Evolutionary conservation across 2,888 invertebrate species (phyloP), one percentile per base, ranked within the genome.

Genomic region (Pseudococcus jackbeardsleyi): DNA sequence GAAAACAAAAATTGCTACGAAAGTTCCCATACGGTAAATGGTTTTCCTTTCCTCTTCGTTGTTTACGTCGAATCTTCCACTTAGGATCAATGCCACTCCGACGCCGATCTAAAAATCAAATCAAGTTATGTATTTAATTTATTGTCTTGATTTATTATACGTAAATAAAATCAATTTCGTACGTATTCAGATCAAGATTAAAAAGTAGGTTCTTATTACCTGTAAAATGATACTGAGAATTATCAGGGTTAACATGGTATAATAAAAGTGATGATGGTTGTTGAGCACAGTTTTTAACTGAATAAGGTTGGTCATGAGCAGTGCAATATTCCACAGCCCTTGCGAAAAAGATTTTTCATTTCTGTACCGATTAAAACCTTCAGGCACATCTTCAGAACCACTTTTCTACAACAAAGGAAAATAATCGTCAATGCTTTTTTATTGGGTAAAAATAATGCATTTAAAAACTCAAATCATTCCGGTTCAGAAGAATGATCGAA

Each of bases 271-370:
- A 92, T 91, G 92, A 85, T 93, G 94, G 0, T 94, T 94, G 91
- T 96, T 96, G 88, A 96, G 91, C 39, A 97, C 95, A 91, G 96
- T 96, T 90, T 96, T 94, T 89, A 97, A 93, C 91, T 97, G 97
- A 92, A 96, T 96, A 2, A 96, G 96, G 92, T 97, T 97, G 0
- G 97, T 96, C 0, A 96, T 96, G 77, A 97, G 93, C 48, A 97
- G 92, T 0, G 97, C 97, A 90, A 97, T 92, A 91, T 97, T 96
- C 96, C 97, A 96, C 96, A 97, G 96, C 11, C 97, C 97, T 90
- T 97, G 96, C 0, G 97, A 96, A 50, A 97, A 92, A 33, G 96
- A 96, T 91, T 97, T 97, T 91, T 96, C 96, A 90, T 96, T 96
- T 90, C 97, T 96, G 92, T 97, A 97, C 0, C 95, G 94, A 92